phyloP scores from a whole-genome alignment of 2,888 invertebrate genomes.

The Diarsia mendica region DNA sequence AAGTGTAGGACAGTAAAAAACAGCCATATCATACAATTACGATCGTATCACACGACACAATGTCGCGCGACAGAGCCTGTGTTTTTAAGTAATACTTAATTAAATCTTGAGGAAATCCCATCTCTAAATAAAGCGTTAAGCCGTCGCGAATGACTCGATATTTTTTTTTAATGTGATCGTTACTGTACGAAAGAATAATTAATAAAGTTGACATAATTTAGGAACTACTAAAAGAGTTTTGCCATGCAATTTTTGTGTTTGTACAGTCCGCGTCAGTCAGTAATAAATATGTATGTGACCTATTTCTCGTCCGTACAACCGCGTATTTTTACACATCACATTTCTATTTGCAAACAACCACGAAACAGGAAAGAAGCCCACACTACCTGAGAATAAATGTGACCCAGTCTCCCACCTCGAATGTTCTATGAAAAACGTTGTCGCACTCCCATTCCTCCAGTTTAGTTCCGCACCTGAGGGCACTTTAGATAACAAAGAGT shows the following conservation, averaged over 20 bases:
- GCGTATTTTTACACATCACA: background rate
- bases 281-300: background rate
- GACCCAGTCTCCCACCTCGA: conserved; percentile 2
- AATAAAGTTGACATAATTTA: background rate
- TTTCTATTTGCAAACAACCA: background rate
- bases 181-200: background rate
- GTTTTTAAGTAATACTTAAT: background rate
- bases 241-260: background rate
- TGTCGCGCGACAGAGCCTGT: background rate
- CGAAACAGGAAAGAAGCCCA: background rate
- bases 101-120: background rate
- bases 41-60: no score
- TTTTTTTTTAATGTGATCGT: background rate
- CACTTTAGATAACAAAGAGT: conserved; percentile 66
- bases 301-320: background rate
- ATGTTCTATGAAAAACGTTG: conserved; percentile 44
- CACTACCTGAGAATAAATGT: background rate
- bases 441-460: conserved; percentile 9
- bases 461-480: conserved; percentile 51
- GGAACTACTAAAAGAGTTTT: background rate
- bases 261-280: background rate
- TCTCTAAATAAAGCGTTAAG: no score
- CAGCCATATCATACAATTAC: no score
- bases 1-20: background rate
- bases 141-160: background rate